A percentile compares a stretch with the other conserved stretches of the same genome.
Evolutionary conservation across 2,888 invertebrate genomes (phyloP).

Genomic region (Rotaria socialis): DNA sequence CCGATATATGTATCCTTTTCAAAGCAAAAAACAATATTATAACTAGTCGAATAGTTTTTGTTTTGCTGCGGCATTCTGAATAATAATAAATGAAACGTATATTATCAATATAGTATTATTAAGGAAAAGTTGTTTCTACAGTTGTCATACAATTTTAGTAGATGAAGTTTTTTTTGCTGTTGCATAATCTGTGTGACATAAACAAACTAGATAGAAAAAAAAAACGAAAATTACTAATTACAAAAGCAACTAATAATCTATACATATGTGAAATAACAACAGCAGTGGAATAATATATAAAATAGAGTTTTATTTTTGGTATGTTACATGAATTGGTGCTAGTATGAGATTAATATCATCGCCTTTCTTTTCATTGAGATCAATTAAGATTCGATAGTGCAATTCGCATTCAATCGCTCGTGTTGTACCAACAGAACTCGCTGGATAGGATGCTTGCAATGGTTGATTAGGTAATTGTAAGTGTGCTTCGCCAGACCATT

Average conservation of each 20-base stretch:
- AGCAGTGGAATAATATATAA: background rate
- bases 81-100: background rate
- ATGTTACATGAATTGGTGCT: background rate
- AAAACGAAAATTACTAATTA: background rate
- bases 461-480: background rate
- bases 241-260: background rate
- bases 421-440: background rate
- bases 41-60: too few species aligned
- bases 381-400: background rate
- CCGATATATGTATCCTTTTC: too few species aligned
- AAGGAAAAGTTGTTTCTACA: background rate
- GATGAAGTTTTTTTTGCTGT: background rate
- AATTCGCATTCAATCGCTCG: slow-evolving; percentile 4
- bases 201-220: background rate
- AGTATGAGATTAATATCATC: slow-evolving; percentile 6
- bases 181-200: background rate
- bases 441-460: background rate
- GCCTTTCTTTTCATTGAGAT: background rate
- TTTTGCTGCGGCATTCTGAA: too few species aligned
- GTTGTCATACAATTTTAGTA: background rate
- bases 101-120: background rate
- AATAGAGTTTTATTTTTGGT: background rate
- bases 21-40: too few species aligned
- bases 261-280: background rate
- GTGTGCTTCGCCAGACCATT: background rate